Evolutionary conservation across 2,797 vertebrate species (phyloP).

Genomic region (Melanotaenia nigrans): DNA sequence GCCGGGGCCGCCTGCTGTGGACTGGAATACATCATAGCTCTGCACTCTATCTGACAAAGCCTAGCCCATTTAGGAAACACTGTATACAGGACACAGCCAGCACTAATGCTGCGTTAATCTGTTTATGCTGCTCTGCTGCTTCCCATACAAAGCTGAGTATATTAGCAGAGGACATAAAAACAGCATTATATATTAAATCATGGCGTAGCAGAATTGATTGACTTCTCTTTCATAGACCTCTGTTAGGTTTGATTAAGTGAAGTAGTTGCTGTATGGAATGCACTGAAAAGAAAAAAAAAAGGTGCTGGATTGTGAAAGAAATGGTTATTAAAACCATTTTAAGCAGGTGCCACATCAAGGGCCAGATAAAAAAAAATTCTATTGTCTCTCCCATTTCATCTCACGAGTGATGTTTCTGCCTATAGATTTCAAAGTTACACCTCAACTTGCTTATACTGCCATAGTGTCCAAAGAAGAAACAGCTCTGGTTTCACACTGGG

Average conservation of each 20-base stretch:
- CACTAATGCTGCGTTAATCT: conserved; percentile 64
- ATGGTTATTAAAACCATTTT: background rate
- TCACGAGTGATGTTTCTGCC: background rate
- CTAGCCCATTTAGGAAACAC: conserved; percentile 64
- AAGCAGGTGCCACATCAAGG: no score
- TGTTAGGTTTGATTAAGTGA: background rate
- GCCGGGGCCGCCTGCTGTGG: conserved; percentile 61
- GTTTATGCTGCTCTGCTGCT: conserved; percentile 58
- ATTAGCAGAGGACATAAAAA: conserved; percentile 1
- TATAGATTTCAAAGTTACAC: background rate
- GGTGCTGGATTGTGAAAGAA: background rate
- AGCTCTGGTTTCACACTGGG: background rate
- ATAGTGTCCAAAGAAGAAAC: background rate
- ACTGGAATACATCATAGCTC: conserved; percentile 67
- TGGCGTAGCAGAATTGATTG: background rate
- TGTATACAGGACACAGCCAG: conserved; percentile 49
- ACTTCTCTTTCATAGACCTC: background rate
- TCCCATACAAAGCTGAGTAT: conserved; percentile 18
- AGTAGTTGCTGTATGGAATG: background rate
- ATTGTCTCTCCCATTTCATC: background rate
- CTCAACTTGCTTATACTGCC: no score
- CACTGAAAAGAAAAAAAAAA: background rate
- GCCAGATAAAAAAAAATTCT: background rate
- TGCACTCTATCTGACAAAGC: conserved; percentile 51
- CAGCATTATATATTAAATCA: background rate